A percentile compares a stretch with the other conserved stretches of the same genome.
Conservation (phyloP, 2,797 vertebrate genomes). For the Danio jaintianensis region DNA sequence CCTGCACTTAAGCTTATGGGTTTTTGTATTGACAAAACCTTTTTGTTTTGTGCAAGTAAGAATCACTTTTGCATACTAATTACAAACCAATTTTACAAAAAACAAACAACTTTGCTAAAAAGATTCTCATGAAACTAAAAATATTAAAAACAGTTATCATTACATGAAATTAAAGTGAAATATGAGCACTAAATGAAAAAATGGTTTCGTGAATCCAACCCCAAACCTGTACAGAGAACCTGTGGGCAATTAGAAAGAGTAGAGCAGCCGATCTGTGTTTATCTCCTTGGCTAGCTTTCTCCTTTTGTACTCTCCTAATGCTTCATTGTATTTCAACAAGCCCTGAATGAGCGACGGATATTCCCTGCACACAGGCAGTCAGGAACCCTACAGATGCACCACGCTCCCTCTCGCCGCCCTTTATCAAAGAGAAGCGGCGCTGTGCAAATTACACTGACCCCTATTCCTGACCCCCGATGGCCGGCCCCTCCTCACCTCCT, state of each 20-base stretch:
- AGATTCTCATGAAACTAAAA: too few species aligned
- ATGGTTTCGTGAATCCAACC: not conserved
- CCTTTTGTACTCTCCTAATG: slow-evolving; percentile 47
- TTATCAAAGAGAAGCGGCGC: slow-evolving; percentile 58
- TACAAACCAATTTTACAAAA: too few species aligned
- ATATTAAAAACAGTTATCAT: too few species aligned
- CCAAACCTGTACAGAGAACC: not conserved
- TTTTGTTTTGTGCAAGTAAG: too few species aligned
- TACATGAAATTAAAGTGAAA: too few species aligned
- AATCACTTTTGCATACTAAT: too few species aligned
- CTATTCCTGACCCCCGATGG: slow-evolving; percentile 47
- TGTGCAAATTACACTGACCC: slow-evolving; percentile 67
- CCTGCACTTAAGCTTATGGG: too few species aligned
- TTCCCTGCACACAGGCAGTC: slow-evolving; percentile 54
- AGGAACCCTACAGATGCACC: slow-evolving; percentile 55
- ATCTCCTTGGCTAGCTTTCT: slow-evolving; percentile 7
- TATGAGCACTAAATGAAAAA: not conserved
- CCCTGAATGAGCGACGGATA: slow-evolving; percentile 62
- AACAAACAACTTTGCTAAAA: too few species aligned
- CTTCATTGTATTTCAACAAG: slow-evolving; percentile 59
- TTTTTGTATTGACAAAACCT: too few species aligned
- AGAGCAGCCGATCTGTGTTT: slow-evolving; percentile 6
- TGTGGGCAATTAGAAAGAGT: not conserved
- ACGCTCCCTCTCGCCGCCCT: slow-evolving; percentile 53
- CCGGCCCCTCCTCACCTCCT: slow-evolving; percentile 41